Evolutionary conservation across 1,140 invertebrate genomes (phyloP), one percentile per base, ranked within the genome.

Genomic region (Heliconius hewitsoni): DNA sequence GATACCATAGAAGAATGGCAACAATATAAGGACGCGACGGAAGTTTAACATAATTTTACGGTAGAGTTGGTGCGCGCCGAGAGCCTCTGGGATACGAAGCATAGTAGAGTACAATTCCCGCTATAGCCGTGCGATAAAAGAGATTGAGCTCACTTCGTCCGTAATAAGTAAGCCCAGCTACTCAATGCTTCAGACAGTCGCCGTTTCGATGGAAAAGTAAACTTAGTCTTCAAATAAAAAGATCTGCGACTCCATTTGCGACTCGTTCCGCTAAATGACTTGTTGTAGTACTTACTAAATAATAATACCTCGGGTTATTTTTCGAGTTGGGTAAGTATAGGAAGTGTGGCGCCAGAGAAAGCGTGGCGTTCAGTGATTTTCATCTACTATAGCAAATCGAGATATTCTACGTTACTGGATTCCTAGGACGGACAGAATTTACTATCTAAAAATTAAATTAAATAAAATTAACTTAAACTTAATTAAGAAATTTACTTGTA

Each of bases 41-140:
- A 89, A 93, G 87, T 92, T 92, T 90, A 90, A 93, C 88, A 93
- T 90, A 93, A 92, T 93, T 93, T 92, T 86, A 93, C 90, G 90
- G 85, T 76, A 90, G 88, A 93, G 87, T 85, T 86, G 83, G 85
- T 82, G 76, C 85, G 74, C 84, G 80, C 80, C 82, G 84, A 87
- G 82, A 87, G 83, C 84, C 87, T 86, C 82, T 82, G 85, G 86
- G 86, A 89, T 90, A 85, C 84, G 85, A 87, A 80, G 76, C 79
- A 82, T 74, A 85, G 60, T 66, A 66, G 23, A 86, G 42, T 91
- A 87, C 88, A 87, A 91, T 92, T 90, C 90, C 78, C 81, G 83
- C 89, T 89, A 89, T 91, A 92, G 91, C 87, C 83, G 87, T 77
- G 81, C 88, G 91, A 93, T 94, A 93, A 93, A 93, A 91, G 86